Evolutionary conservation across 2,113 vertebrate species (phyloP).

Genomic region (Pao palembangensis): DNA sequence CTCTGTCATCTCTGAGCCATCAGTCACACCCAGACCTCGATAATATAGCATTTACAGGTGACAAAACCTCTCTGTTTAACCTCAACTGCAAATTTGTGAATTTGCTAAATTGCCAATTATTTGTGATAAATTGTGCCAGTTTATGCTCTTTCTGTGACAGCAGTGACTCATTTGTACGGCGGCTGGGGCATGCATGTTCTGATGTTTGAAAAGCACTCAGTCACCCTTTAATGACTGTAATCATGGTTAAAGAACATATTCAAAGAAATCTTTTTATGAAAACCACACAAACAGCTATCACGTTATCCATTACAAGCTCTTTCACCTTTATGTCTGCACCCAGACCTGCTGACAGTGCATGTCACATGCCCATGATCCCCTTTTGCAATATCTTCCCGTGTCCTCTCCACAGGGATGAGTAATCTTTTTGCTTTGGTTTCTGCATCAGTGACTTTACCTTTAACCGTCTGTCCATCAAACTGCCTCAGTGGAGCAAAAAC

Average conservation of each 20-base stretch:
- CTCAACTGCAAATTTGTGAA: no score
- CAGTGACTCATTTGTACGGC: no score
- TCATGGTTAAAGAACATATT: background rate
- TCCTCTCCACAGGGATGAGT: constrained; percentile 1
- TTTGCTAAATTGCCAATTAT: no score
- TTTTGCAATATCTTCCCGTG: constrained; percentile 24
- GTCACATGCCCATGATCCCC: constrained; percentile 16
- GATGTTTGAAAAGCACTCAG: no score
- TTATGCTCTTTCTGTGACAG: no score
- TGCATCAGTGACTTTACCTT: constrained; percentile 17
- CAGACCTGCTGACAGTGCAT: constrained; percentile 39
- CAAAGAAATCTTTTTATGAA: background rate
- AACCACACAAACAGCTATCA: background rate
- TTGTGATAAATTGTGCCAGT: no score
- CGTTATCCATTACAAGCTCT: constrained; percentile 6
- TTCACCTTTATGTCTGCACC: constrained; percentile 5
- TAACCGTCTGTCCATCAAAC: constrained; percentile 16
- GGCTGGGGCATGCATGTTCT: no score
- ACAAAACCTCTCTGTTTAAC: no score
- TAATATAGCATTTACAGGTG: no score
- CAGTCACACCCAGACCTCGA: no score
- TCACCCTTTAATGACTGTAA: no score
- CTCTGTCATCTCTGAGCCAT: no score
- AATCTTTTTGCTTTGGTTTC: constrained; percentile 10
- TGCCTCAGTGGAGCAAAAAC: constrained; percentile 19